Base-by-base conservation (phyloP, 1,140 invertebrate genomes). In the Maniola jurtina region DNA sequence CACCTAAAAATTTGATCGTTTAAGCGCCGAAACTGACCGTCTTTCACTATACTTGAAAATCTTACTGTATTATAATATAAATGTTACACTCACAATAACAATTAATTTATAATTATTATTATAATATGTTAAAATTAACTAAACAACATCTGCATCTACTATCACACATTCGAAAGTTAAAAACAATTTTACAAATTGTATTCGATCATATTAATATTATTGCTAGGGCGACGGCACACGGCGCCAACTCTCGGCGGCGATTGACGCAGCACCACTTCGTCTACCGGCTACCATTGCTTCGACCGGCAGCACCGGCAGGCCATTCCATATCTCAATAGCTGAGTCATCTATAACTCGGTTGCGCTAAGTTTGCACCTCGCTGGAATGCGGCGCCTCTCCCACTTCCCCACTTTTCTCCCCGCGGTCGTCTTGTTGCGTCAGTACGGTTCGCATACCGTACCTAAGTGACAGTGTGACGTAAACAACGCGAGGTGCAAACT, bases 101-200 rank as follows among this genome's bases (percentile, higher is more conserved):
- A 90, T 90, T 87, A 73, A 76, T 76, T 80, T 72, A 77, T 75
- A 70, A 74, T 72, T 40, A 84, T 81, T 77, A 84, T 83, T 76
- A 86, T 85, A 86, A 83, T 82, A 88, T 89, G 81, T 89, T 90
- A 90, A 89, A 90, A 81, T 88, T 91, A 91, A 91, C 89, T 90
- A 91, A 91, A 91, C 90, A 91, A 92, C 89, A 90, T 91, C 89
- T 88, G 88, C 88, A 88, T 88, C 89, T 92, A 91, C 88, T 92
- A 92, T 92, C 91, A 92, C 91, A 92, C 91, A 90, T 92, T 91
- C 86, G 86, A 92, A 92, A 87, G 86, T 91, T 91, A 84, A 86
- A 90, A 89, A 91, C 88, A 91, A 91, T 90, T 88, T 89, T 90
- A 91, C 81, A 89, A 79, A 86, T 91, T 91, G 83, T 89, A 88